Evolutionary conservation across 1,140 invertebrate genomes (phyloP).

Genomic region (Magallana ariakensis): DNA sequence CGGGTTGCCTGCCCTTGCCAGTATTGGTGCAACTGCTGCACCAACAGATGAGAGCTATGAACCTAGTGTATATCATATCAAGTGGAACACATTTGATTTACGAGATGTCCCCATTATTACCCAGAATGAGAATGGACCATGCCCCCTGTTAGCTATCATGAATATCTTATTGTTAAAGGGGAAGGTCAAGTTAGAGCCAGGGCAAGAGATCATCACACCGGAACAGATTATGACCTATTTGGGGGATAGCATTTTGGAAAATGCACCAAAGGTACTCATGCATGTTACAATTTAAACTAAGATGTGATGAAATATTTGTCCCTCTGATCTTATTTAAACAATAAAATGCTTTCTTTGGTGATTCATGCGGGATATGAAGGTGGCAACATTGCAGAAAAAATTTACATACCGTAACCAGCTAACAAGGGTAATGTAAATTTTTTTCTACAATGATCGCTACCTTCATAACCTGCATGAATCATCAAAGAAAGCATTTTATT

Average conservation of each 20-base stretch:
- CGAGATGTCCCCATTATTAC: constrained; percentile 82
- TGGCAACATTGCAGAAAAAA: no score
- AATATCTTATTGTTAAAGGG: constrained; percentile 82
- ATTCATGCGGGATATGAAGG: no score
- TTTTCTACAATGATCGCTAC: no score
- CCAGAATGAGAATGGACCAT: constrained; percentile 85
- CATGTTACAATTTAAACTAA: no score
- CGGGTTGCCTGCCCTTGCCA: constrained; percentile 50
- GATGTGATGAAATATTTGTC: no score
- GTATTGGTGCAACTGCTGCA: constrained; percentile 33
- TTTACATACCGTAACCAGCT: no score
- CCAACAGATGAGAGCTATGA: not conserved
- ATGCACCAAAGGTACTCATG: constrained; percentile 78
- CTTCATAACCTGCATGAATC: no score
- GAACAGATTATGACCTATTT: constrained; percentile 82
- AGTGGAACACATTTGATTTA: constrained; percentile 81
- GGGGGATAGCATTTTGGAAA: constrained; percentile 81
- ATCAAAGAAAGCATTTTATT: no score
- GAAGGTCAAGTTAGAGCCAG: constrained; percentile 80
- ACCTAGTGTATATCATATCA: constrained; percentile 80
- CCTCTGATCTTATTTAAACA: no score
- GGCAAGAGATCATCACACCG: constrained; percentile 81
- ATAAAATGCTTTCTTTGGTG: no score
- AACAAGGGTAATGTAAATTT: no score
- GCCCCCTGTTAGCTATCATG: constrained; percentile 83